Evolutionary conservation across 1,140 invertebrate genomes (phyloP).

Genomic region (Tenebrio molitor): DNA sequence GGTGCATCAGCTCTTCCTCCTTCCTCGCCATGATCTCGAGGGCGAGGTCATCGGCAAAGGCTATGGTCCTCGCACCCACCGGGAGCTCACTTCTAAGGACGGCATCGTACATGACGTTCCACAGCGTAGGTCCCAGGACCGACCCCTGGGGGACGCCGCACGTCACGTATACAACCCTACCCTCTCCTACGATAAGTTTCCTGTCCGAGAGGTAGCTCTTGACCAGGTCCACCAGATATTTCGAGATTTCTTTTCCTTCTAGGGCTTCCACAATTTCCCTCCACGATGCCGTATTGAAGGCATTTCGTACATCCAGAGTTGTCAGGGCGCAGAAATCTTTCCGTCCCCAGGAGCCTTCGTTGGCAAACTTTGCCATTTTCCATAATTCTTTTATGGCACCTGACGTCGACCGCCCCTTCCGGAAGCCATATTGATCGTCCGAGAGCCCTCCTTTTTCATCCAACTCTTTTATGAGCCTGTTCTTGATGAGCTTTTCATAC

Average conservation of each 20-base stretch:
- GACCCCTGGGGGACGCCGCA: slow-evolving; percentile 67
- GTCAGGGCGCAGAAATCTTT: slow-evolving; percentile 37
- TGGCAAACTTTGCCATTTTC: neutral
- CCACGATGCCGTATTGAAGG: slow-evolving; percentile 51
- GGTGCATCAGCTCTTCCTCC: slow-evolving; percentile 34
- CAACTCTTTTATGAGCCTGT: slow-evolving; percentile 9
- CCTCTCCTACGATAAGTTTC: slow-evolving; percentile 28
- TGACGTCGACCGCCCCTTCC: slow-evolving; percentile 36
- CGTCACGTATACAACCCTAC: slow-evolving; percentile 45
- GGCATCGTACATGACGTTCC: slow-evolving; percentile 66
- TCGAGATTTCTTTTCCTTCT: slow-evolving; percentile 1
- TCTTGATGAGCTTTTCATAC: slow-evolving; percentile 20
- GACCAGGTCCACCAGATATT: slow-evolving; percentile 45
- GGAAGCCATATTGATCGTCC: slow-evolving; percentile 32
- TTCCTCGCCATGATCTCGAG: slow-evolving; percentile 34
- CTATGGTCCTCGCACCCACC: slow-evolving; percentile 38
- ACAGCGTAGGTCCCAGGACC: slow-evolving; percentile 64
- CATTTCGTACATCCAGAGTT: slow-evolving; percentile 52
- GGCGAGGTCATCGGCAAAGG: slow-evolving; percentile 45
- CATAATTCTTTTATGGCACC: slow-evolving; percentile 31
- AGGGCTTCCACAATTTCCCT: slow-evolving; percentile 33
- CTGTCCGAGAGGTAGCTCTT: slow-evolving; percentile 49
- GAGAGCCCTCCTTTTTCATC: neutral
- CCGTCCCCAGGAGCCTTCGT: neutral
- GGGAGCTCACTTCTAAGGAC: slow-evolving; percentile 57